Conservation (phyloP, 2,113 vertebrate species). For the Salvelinus namaycush region DNA sequence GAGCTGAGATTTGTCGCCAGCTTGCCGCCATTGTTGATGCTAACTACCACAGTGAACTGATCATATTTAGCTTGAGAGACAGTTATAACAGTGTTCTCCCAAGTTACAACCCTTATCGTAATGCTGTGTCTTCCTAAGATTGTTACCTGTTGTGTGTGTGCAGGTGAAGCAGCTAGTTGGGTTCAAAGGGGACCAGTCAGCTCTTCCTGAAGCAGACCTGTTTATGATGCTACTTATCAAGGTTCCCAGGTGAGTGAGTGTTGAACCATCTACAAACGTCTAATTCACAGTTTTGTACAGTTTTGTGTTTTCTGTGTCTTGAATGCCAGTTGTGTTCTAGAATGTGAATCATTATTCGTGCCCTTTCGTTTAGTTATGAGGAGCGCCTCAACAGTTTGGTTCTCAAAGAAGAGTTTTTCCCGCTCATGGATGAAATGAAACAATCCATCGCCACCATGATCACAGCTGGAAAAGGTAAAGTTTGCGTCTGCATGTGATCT, state of each 20-base stretch:
- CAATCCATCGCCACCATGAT: constrained; percentile 70
- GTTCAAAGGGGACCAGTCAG: constrained; percentile 64
- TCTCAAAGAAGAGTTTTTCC: constrained; percentile 80
- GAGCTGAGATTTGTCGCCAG: too few relatives aligned
- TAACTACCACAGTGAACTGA: too few relatives aligned
- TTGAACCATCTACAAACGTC: too few relatives aligned
- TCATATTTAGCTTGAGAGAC: too few relatives aligned
- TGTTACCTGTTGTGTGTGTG: background rate
- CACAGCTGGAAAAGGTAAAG: constrained; percentile 73
- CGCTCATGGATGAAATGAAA: constrained; percentile 72
- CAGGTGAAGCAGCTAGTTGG: constrained; percentile 75
- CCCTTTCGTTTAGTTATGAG: constrained; percentile 65
- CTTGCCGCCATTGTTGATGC: too few relatives aligned
- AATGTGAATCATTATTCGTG: background rate
- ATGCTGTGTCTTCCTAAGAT: background rate
- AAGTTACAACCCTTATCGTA: too few relatives aligned
- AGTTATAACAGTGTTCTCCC: too few relatives aligned
- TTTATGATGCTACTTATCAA: constrained; percentile 78
- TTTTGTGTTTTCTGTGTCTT: too few relatives aligned
- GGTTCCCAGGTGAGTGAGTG: constrained; percentile 69
- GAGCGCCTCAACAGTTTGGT: constrained; percentile 72
- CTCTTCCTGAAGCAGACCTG: constrained; percentile 73
- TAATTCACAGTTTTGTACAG: too few relatives aligned
- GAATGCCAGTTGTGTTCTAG: too few relatives aligned
- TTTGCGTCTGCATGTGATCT: background rate